phyloP scores from a whole-genome alignment of 2,888 invertebrate genomes.

The Brenthis daphne region DNA sequence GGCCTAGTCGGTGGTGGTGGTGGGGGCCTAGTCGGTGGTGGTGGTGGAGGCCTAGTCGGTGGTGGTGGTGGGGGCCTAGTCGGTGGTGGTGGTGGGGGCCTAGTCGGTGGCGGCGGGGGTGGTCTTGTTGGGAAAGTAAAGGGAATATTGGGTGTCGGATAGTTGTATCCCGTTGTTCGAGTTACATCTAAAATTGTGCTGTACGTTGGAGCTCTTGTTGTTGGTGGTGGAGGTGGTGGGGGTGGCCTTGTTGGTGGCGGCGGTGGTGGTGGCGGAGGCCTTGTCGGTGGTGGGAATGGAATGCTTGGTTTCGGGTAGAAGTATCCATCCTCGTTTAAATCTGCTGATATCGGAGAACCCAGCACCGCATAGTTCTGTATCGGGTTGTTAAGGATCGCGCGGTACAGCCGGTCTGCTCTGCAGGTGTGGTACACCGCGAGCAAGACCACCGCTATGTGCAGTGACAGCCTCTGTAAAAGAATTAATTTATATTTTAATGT shows the following conservation, averaged over 20 bases:
- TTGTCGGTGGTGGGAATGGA: slow-evolving; percentile 64
- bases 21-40: slow-evolving; percentile 29
- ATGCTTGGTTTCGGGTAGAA: slow-evolving; percentile 73
- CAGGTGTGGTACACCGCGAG: slow-evolving; percentile 69
- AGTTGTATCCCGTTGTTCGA: slow-evolving; percentile 53
- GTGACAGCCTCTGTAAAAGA: slow-evolving; percentile 74
- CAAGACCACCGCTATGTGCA: slow-evolving; percentile 72
- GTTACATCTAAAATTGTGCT: slow-evolving; percentile 12
- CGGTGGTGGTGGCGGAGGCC: slow-evolving; percentile 19
- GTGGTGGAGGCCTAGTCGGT: slow-evolving; percentile 24
- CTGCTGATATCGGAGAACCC: slow-evolving; percentile 64
- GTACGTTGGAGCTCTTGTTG: slow-evolving; percentile 20
- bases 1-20: slow-evolving; percentile 24
- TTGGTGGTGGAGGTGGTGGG: slow-evolving; percentile 36
- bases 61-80: slow-evolving; percentile 27
- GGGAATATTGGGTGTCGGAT: slow-evolving; percentile 48
- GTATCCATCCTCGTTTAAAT: slow-evolving; percentile 73
- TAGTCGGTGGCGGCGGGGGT: slow-evolving; percentile 24
- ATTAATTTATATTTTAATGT: slow-evolving; percentile 21
- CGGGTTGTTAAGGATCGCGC: slow-evolving; percentile 64
- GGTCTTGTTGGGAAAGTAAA: slow-evolving; percentile 25
- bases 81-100: slow-evolving; percentile 22
- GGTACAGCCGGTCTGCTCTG: slow-evolving; percentile 58
- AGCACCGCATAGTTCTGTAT: slow-evolving; percentile 70
- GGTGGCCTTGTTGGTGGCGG: slow-evolving; percentile 29